These are phyloP conservation scores for Odobenus rosmarus DNA, from an alignment of 2,113 vertebrate genomes.

Conservation along the genomic window DNA sequence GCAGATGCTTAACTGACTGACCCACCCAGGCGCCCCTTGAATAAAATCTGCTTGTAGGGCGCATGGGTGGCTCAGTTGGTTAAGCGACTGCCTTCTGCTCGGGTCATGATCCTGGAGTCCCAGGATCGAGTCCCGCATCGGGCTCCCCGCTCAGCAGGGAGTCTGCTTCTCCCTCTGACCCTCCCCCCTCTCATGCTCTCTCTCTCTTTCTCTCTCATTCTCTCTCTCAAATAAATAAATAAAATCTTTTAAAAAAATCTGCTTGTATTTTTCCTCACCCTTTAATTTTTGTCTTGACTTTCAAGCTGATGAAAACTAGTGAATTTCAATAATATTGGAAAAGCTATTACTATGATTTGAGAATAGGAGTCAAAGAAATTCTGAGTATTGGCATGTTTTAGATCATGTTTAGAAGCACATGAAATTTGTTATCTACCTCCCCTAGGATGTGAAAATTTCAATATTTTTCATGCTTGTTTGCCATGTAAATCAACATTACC, in stretches of 20 bases:
- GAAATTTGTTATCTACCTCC: neutral
- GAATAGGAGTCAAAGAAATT: neutral
- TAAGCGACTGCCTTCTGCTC: no score
- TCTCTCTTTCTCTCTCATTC: no score
- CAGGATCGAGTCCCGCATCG: no score
- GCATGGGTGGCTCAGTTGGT: no score
- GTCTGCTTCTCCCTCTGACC: no score
- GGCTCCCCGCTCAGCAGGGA: no score
- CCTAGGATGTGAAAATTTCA: neutral
- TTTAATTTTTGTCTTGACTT: constrained; percentile 36
- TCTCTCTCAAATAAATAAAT: no score
- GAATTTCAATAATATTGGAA: neutral
- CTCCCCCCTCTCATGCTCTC: no score
- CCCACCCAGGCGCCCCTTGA: neutral
- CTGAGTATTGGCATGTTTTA: neutral
- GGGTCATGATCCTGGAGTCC: no score
- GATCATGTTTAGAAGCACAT: neutral
- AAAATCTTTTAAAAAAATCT: neutral
- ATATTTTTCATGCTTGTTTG: neutral
- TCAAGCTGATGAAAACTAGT: constrained; percentile 24
- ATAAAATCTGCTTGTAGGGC: neutral
- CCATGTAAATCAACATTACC: neutral
- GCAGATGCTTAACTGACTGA: no score
- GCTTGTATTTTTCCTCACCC: neutral
- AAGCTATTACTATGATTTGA: neutral